Percentiles rank a stretch among this genome's conserved stretches.
phyloP scores from a whole-genome alignment of 2,888 invertebrate genomes.

The Scaptomyza flava region DNA sequence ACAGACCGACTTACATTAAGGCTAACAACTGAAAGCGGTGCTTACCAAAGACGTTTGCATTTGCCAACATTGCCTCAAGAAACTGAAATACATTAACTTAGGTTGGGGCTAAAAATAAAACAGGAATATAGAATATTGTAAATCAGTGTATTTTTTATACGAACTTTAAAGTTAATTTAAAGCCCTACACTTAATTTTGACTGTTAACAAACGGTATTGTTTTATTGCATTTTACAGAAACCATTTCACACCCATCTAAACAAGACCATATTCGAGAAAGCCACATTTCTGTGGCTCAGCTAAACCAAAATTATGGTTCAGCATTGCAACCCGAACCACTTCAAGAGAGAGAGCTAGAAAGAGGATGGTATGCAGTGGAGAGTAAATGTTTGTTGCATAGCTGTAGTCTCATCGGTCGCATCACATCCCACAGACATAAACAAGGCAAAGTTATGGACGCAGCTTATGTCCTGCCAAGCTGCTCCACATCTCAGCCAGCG shows the following conservation, averaged over 20 bases:
- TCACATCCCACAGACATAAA: constrained; percentile 82
- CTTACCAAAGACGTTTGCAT: constrained; percentile 7
- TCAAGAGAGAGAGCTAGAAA: background rate
- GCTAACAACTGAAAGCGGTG: constrained; percentile 12
- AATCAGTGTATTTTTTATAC: no score
- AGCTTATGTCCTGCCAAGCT: constrained; percentile 74
- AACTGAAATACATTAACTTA: constrained; percentile 4
- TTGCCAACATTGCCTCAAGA: background rate
- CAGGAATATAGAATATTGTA: no score
- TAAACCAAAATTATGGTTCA: constrained; percentile 31
- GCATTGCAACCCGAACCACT: constrained; percentile 16
- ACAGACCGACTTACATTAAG: constrained; percentile 36
- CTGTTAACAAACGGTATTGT: background rate
- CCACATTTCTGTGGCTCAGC: constrained; percentile 9
- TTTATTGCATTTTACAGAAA: background rate
- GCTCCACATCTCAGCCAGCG: constrained; percentile 30
- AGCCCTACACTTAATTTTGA: no score
- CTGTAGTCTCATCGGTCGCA: constrained; percentile 62
- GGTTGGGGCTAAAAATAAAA: background rate
- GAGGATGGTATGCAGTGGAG: background rate
- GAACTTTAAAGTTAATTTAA: no score
- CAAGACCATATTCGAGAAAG: constrained; percentile 7
- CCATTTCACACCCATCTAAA: background rate
- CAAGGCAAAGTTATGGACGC: constrained; percentile 76
- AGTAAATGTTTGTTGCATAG: constrained; percentile 36